Base-by-base conservation (phyloP, 23 tunicate species). In the Trididemnum miniatum region DNA sequence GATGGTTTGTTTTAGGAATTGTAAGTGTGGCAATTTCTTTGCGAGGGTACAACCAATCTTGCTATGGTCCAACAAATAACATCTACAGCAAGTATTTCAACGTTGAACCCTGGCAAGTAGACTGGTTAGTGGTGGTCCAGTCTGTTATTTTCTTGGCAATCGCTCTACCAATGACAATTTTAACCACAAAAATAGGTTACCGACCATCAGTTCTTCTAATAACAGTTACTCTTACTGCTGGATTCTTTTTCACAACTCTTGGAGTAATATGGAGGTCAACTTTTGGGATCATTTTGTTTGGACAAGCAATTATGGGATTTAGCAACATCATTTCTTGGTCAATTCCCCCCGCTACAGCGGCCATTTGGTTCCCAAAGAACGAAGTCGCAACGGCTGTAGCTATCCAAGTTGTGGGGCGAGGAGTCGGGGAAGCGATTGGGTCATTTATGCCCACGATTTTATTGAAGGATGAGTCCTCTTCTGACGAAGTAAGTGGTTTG, bases 311-410 rank as follows among this genome's bases (percentile, higher is more conserved):
- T 3, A 87, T 87, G 92, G 92, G 86, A 4, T 73, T 87, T 60
- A 87, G 92, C 39, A 87, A 81, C 82, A 87, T 87, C 29, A 15
- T 87, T 25, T 81, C 92, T 1, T 81, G 86, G 86, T 81, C 92
- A 1, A 69, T 87, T 31, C 86, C 86, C n/a, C 86, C 92, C 0
- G 54, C 92, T 0, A 87, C 92, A 0, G 86, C 92, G 1, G 92
- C 92, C 18, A 37, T 87, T 29, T 87, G 92, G 92, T 87, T 87
- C 37, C 66, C 92, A 20, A 25, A 35, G 27, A 36, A 74, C 20
- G 86, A 87, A 75, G 92, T 87, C 4, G 86, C 92, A 64, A 87
- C 80, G 2, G 92, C 92, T 1, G 82, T 87, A 28, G 92, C 92
- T 1, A 29, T 74, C 0, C 92, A 87, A 74, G 92, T 87, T 1